A percentile compares a stretch with the other conserved stretches of the same genome.
Evolutionary conservation across 2,797 vertebrate genomes (phyloP).

Genomic region (Hemibagrus guttatus): DNA sequence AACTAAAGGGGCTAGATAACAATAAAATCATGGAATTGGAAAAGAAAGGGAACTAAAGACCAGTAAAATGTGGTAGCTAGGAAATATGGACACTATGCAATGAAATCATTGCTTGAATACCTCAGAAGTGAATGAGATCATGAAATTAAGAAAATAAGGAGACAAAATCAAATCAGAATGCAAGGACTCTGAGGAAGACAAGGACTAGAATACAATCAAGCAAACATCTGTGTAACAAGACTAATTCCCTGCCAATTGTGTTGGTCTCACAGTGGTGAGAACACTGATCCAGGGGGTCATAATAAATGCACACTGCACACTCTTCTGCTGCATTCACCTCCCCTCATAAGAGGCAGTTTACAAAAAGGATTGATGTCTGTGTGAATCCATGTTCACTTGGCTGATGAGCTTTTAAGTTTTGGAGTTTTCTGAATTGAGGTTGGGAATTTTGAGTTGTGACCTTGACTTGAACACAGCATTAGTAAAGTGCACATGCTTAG

Average conservation of each 20-base stretch:
- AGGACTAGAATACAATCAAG: too few species aligned
- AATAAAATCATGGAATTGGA: neutral
- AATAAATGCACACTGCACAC: too few species aligned
- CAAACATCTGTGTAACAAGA: too few species aligned
- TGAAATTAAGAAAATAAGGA: neutral
- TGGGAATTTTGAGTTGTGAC: neutral
- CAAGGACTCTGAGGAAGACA: too few species aligned
- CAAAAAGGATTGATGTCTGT: too few species aligned
- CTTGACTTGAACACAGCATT: neutral
- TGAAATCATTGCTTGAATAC: neutral
- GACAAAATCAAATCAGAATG: too few species aligned
- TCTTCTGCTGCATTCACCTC: too few species aligned
- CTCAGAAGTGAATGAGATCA: neutral
- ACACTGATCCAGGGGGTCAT: too few species aligned
- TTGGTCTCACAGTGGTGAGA: too few species aligned
- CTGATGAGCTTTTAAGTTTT: neutral
- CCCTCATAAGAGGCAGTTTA: too few species aligned
- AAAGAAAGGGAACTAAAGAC: neutral
- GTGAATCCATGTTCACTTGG: too few species aligned
- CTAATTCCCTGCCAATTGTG: too few species aligned
- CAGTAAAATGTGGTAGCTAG: neutral
- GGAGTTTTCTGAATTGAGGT: neutral
- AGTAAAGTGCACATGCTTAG: neutral
- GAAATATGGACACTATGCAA: neutral
- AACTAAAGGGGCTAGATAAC: neutral